Evolutionary conservation across 2,797 vertebrate species (phyloP).

Genomic region (Sebastes itinus): DNA sequence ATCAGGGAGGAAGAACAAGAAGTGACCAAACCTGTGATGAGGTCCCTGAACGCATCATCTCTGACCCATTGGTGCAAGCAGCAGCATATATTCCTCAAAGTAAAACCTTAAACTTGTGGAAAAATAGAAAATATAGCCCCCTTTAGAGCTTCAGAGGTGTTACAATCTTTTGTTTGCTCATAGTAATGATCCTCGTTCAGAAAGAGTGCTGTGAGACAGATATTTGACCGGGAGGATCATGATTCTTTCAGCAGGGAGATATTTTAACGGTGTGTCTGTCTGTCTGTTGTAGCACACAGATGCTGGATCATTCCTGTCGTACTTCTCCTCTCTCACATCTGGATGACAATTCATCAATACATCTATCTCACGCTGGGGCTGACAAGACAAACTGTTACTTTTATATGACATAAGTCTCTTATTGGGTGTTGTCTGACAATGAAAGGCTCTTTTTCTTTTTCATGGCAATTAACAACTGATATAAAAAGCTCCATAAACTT

Average conservation of each 20-base stretch:
- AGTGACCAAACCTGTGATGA: too few relatives aligned
- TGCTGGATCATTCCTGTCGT: constrained; percentile 47
- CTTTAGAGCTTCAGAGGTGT: background rate
- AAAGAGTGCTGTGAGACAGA: constrained; percentile 12
- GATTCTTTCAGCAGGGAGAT: constrained; percentile 42
- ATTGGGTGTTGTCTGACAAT: constrained; percentile 49
- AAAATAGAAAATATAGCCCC: background rate
- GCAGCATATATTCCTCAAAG: background rate
- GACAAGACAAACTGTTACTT: constrained; percentile 56
- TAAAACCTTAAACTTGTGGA: background rate
- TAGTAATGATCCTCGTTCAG: constrained; percentile 13
- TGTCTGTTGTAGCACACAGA: constrained; percentile 40
- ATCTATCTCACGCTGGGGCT: constrained; percentile 42
- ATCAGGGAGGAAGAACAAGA: too few relatives aligned
- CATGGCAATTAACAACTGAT: constrained; percentile 50
- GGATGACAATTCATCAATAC: constrained; percentile 67
- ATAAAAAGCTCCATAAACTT: constrained; percentile 76
- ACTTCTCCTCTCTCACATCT: constrained; percentile 59
- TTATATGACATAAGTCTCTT: constrained; percentile 43
- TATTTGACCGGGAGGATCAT: constrained; percentile 6
- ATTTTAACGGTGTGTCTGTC: constrained; percentile 56
- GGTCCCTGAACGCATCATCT: too few relatives aligned
- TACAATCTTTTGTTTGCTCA: constrained; percentile 25
- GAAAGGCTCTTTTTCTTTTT: constrained; percentile 44
- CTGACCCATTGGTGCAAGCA: accelerated